Evolutionary conservation across 2,797 vertebrate species (phyloP).

Genomic region (Muraenolepis orangiensis): DNA sequence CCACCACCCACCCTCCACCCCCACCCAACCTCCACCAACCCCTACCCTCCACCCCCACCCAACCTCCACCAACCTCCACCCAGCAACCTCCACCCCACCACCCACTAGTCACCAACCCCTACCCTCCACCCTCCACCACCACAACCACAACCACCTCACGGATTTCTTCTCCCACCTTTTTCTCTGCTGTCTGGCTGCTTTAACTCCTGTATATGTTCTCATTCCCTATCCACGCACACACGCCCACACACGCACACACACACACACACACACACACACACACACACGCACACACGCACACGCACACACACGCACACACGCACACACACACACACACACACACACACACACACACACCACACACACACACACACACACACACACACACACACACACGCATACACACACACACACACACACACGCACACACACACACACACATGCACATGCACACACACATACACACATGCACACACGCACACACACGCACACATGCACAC

Average conservation of each 20-base stretch:
- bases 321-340: background rate
- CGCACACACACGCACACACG: too few species aligned
- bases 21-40: too few species aligned
- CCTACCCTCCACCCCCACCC: conserved; percentile 8
- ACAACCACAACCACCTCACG: conserved; percentile 32
- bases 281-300: too few species aligned
- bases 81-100: conserved; percentile 13
- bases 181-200: conserved; percentile 17
- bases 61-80: conserved; percentile 19
- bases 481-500: too few species aligned
- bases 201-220: background rate
- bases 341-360: too few species aligned
- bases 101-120: too few species aligned
- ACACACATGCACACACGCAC: background rate
- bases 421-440: too few species aligned
- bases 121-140: background rate
- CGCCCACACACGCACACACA: background rate
- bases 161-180: conserved; percentile 35
- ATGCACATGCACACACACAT: too few species aligned
- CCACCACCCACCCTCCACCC: conserved; percentile 22
- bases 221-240: background rate
- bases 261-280: too few species aligned
- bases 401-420: too few species aligned
- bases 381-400: too few species aligned
- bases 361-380: too few species aligned